Conservation (phyloP, 2,113 vertebrate species). For the Trematomus loennbergii region DNA sequence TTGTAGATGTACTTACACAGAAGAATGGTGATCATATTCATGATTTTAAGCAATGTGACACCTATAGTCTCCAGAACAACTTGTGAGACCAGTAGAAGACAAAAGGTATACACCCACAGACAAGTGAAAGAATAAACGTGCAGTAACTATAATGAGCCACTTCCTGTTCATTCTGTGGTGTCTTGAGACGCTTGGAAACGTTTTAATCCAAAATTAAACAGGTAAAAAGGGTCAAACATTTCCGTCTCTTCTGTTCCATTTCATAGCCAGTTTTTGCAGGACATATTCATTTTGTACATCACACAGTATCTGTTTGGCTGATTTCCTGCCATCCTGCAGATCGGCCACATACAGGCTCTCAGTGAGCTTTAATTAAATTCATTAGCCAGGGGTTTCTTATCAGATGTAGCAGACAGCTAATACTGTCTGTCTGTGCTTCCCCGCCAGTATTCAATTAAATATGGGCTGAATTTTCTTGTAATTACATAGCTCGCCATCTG, state of each 20-base stretch:
- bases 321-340: slow-evolving; percentile 18
- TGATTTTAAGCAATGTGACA: background rate
- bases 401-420: slow-evolving; percentile 40
- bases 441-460: slow-evolving; percentile 49
- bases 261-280: background rate
- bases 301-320: slow-evolving; percentile 12
- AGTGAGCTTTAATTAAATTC: slow-evolving; percentile 50
- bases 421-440: slow-evolving; percentile 24
- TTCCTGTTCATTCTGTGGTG: background rate
- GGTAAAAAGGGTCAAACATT: background rate
- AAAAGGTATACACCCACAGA: background rate
- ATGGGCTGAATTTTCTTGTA: slow-evolving; percentile 27
- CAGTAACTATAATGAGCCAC: background rate
- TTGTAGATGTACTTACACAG: slow-evolving; percentile 54
- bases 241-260: background rate
- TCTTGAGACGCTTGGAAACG: background rate
- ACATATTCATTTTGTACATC: background rate
- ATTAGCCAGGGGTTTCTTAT: slow-evolving; percentile 46
- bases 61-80: background rate
- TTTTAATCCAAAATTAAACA: slow-evolving; percentile 9
- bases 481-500: slow-evolving; percentile 34
- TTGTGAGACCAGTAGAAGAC: background rate
- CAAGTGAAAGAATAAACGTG: background rate
- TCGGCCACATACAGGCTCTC: slow-evolving; percentile 10
- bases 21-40: slow-evolving; percentile 16